Base-by-base conservation (phyloP, 2,113 vertebrate species). In the Calidris pygmaea region DNA sequence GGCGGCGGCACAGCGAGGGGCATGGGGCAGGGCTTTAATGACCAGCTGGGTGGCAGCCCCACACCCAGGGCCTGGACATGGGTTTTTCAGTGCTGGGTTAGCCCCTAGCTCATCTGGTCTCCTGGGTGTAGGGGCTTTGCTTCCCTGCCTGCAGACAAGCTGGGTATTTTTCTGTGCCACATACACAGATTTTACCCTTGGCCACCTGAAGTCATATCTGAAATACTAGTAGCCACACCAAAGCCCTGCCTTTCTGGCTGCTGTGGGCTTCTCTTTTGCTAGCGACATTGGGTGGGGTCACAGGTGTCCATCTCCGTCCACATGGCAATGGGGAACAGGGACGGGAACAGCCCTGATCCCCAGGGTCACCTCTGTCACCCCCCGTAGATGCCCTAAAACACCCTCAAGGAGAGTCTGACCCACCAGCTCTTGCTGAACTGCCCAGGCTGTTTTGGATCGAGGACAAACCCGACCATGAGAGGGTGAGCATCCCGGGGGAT, bases 21-120 rank as follows among this genome's bases (percentile, higher is more conserved):
- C 0, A 0, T 5, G 4, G 24, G 5, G 4, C 26, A 24, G 55
- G 35, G 41, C 10, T 71, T 74, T 45, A 35, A 58, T 24, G 37
- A 55, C 10, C 7, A 23, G 27, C 6, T 24, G 47, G 56, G 37
- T 68, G 8, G 16, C 34, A 88, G 47, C n/a, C 47, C 0, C 0
- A 12, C 2, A 6, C 9, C 10, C 43, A 22, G 30, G 8, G 14
- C n/a, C 21, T 3, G 8, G n/a, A 58, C 11, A 7, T 0, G 0
- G 3, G 9, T 12, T 87, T 43, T 37, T 62, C 30, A 50, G 34
- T 74, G 60, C 29, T n/a, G 35, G 12, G 21, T 52, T 55, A 60
- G 43, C 43, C 17, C 24, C n/a, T 41, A 52, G 63, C 18, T 76
- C 4, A 0, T 26, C 70, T 0, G 2, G 8, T 32, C 14, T 27